phyloP scores from a whole-genome alignment of 2,113 vertebrate species.

The Lampris incognitus region DNA sequence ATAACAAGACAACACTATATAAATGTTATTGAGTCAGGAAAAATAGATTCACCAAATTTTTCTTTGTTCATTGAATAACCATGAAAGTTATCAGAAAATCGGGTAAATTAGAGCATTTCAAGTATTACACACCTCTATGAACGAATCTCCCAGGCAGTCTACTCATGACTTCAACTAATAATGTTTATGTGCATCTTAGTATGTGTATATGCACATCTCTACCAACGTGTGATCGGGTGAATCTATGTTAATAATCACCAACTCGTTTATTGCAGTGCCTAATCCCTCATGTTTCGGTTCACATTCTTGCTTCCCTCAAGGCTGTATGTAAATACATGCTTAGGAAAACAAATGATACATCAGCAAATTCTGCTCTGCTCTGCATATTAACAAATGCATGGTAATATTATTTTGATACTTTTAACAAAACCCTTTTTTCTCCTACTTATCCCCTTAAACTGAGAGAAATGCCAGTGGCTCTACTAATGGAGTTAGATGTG shows the following conservation, averaged over 20 bases:
- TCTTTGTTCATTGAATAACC: too few relatives aligned
- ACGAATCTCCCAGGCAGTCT: too few relatives aligned
- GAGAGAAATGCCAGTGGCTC: slow-evolving; percentile 29
- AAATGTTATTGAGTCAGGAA: too few relatives aligned
- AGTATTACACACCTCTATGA: too few relatives aligned
- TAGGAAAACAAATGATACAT: slow-evolving; percentile 55
- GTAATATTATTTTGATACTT: slow-evolving; percentile 31
- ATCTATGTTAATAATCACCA: background rate
- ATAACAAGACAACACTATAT: too few relatives aligned
- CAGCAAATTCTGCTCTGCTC: slow-evolving; percentile 33
- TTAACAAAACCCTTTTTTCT: slow-evolving; percentile 16
- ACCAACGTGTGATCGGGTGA: background rate
- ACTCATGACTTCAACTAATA: slow-evolving; percentile 16
- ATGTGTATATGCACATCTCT: background rate
- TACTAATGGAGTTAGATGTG: slow-evolving; percentile 29
- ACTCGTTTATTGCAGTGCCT: background rate
- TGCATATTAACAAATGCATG: slow-evolving; percentile 39
- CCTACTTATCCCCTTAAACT: slow-evolving; percentile 9
- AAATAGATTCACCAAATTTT: too few relatives aligned
- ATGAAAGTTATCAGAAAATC: too few relatives aligned
- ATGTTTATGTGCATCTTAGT: background rate
- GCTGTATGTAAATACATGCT: slow-evolving; percentile 46
- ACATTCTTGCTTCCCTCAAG: slow-evolving; percentile 27
- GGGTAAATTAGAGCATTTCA: too few relatives aligned
- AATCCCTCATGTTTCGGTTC: slow-evolving; percentile 29